Base-by-base conservation (phyloP, 1,140 invertebrate genomes). In the Drosophila pseudoananassae region DNA sequence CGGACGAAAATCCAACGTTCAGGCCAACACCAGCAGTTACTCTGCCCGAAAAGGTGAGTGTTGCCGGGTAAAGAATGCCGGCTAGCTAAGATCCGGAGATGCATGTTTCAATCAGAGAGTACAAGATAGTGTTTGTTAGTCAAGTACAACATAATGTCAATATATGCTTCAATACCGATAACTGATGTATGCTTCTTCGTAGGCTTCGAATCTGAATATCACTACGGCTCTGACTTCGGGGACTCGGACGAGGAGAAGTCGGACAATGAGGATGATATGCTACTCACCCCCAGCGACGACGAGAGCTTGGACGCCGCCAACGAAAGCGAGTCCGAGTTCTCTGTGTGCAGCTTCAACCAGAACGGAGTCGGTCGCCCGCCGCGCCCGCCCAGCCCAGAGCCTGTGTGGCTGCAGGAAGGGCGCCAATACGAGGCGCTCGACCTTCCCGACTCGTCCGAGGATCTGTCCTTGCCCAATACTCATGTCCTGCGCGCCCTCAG, bases 151-250 rank as follows among this genome's bases (percentile, higher is more conserved):
- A 61, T 27, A 55, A 81, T 85, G 81, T 63, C 56, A 56, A 20
- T 20, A 20, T 20, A 20, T 20, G 20, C 20, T 20, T 27, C 4
- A 27, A 7, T 27, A 7, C 5, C 6, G 5, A 7, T 6, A 27
- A 27, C 51, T 29, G 29, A 12, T 31, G 5, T 40, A 12, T 40
- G 38, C 17, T 6, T 10, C 15, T 57, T 61, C 23, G 92, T 94
- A 92, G 96, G 96, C 65, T 97, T 96, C 91, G 96, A 97, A 79
- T 96, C 96, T 1, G 97, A 98, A 83, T 98, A 97, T 92, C 96
- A 97, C 91, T 97, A 97, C 92, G 97, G 97, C 1, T 97, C 96
- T 3, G 97, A 97, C 91, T 97, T 97, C 92, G 96, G 96, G 3
- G 96, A 97, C 82, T 96, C 95, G 0, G 96, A 95, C 89, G 96